Evolutionary conservation across 2,888 invertebrate genomes (phyloP).

Genomic region (Ceratothoa steindachneri): DNA sequence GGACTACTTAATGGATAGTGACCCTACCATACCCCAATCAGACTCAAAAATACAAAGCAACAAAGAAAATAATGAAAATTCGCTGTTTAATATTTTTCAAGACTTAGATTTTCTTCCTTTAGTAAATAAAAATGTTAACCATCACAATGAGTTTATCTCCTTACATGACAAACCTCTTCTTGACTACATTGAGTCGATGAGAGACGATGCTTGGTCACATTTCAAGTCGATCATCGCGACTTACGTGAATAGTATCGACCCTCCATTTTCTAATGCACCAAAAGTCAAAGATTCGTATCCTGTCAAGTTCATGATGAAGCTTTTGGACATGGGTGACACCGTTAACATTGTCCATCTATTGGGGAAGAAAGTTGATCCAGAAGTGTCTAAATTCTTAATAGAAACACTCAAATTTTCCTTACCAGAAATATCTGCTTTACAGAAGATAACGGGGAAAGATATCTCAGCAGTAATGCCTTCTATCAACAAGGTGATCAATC

Average conservation of each 20-base stretch:
- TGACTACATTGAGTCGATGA: slow-evolving; percentile 22
- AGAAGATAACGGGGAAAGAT: slow-evolving; percentile 4
- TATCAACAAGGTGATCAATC: slow-evolving; percentile 19
- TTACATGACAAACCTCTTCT: not conserved
- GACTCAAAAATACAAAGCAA: not conserved
- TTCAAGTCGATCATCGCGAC: slow-evolving; percentile 27
- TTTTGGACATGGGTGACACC: slow-evolving; percentile 36
- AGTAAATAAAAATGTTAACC: not conserved
- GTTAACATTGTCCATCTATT: slow-evolving; percentile 34
- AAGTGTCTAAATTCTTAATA: slow-evolving; percentile 22
- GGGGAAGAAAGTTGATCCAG: slow-evolving; percentile 35
- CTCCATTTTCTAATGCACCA: slow-evolving; percentile 14
- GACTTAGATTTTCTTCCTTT: not conserved
- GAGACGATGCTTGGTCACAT: slow-evolving; percentile 33
- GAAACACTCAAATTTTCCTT: slow-evolving; percentile 17
- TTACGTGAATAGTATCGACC: slow-evolving; percentile 27
- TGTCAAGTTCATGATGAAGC: slow-evolving; percentile 27
- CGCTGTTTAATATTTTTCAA: not conserved
- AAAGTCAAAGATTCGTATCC: slow-evolving; percentile 19
- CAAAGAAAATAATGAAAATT: not conserved
- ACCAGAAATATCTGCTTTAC: not conserved
- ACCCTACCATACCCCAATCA: not conserved
- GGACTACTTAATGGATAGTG: not conserved
- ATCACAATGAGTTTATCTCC: not conserved
- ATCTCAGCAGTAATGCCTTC: slow-evolving; percentile 14